Conservation (phyloP, 1,140 invertebrate species). For the Bilobella aurantiaca region DNA sequence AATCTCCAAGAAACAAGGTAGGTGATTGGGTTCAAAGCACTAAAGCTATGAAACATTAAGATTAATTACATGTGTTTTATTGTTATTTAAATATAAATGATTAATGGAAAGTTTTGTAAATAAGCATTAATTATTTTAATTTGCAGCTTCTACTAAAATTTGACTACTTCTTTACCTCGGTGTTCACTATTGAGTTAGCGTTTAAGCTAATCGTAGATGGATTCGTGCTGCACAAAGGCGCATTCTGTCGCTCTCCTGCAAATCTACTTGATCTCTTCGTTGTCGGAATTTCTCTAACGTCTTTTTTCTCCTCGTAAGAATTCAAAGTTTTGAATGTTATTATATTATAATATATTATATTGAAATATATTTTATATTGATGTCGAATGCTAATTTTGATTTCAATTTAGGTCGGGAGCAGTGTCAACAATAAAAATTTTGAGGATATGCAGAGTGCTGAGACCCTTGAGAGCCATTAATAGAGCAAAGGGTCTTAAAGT, state of each 20-base stretch:
- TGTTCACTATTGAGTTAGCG: constrained; percentile 95
- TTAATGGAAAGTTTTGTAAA: too few relatives aligned
- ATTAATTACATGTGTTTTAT: too few relatives aligned
- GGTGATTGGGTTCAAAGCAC: neutral
- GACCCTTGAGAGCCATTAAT: constrained; percentile 97
- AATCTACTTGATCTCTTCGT: constrained; percentile 97
- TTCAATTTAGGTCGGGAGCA: constrained; percentile 64
- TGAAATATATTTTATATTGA: neutral
- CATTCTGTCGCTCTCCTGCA: constrained; percentile 96
- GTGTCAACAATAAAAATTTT: constrained; percentile 99
- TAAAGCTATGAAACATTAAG: too few relatives aligned
- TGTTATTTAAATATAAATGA: too few relatives aligned
- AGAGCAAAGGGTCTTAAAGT: constrained; percentile 99
- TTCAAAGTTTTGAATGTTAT: neutral
- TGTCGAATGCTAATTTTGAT: neutral
- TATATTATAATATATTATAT: too few relatives aligned
- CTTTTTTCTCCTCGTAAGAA: constrained; percentile 74
- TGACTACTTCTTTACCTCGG: constrained; percentile 95
- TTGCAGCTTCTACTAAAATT: constrained; percentile 87
- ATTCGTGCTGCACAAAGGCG: constrained; percentile 89
- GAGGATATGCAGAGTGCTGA: constrained; percentile 88
- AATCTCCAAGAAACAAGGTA: constrained; percentile 60
- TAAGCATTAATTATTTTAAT: constrained; percentile 22
- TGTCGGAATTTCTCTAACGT: constrained; percentile 92
- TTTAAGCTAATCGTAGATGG: constrained; percentile 96